These are phyloP conservation scores for Megalops cyprinoides DNA, from an alignment of 2,797 vertebrate species.

Conservation along the genomic window DNA sequence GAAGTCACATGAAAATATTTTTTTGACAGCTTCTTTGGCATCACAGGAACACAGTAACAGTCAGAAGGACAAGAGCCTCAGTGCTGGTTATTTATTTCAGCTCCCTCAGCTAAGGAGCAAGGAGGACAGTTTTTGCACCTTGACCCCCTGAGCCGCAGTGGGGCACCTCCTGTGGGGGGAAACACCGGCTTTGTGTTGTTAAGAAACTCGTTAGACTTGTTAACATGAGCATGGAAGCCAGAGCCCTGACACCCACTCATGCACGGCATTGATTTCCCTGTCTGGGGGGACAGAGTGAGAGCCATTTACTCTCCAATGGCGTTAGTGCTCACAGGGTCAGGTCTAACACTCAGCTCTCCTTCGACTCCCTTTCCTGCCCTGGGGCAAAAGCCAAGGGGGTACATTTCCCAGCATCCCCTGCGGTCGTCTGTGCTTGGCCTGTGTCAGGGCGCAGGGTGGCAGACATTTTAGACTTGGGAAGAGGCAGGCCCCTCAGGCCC, in stretches of 20 bases:
- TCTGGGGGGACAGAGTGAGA: constrained; percentile 86
- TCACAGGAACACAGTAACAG: constrained; percentile 60
- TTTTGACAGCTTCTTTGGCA: constrained; percentile 47
- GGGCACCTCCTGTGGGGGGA: constrained; percentile 82
- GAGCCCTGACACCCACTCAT: constrained; percentile 98
- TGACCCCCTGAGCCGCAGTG: constrained; percentile 89
- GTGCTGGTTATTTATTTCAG: constrained; percentile 78
- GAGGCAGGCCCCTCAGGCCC: not conserved
- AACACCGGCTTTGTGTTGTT: constrained; percentile 96
- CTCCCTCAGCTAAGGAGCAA: constrained; percentile 60
- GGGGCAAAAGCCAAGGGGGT: constrained; percentile 86
- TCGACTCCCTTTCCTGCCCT: constrained; percentile 79
- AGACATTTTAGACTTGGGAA: not conserved
- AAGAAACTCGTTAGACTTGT: constrained; percentile 99
- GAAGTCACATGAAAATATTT: not conserved
- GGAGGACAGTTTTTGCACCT: constrained; percentile 87
- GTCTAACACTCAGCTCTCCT: constrained; percentile 56
- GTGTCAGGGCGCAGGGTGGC: not conserved
- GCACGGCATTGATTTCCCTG: constrained; percentile 99
- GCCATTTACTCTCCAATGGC: constrained; percentile 98
- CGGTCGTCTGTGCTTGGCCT: not conserved
- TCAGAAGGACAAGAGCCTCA: constrained; percentile 69
- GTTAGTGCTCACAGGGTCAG: constrained; percentile 77
- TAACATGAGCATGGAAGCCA: constrained; percentile 98
- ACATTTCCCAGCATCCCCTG: constrained; percentile 65